A percentile compares a stretch with the other conserved stretches of the same genome.
phyloP scores from a whole-genome alignment of 2,113 vertebrate genomes.

The Platichthys flesus region DNA sequence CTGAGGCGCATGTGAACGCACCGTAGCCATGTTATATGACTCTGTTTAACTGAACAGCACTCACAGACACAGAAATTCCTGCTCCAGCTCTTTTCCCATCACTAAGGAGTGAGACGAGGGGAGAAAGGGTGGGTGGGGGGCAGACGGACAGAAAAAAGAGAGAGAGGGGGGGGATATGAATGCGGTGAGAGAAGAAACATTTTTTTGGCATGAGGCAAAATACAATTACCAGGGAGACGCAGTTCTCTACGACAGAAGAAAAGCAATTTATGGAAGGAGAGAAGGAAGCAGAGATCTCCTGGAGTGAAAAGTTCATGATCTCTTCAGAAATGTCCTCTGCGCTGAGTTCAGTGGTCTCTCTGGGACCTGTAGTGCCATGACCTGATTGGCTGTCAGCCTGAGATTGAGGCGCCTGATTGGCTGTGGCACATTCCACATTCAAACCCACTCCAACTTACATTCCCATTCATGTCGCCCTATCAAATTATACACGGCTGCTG shows the following conservation, averaged over 20 bases:
- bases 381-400: conserved; percentile 78
- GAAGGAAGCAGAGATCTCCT: conserved; percentile 67
- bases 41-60: conserved; percentile 81
- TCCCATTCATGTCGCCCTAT: conserved; percentile 64
- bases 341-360: conserved; percentile 68
- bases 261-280: conserved; percentile 54
- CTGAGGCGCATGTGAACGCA: conserved; percentile 73
- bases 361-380: conserved; percentile 67
- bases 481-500: conserved; percentile 51
- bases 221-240: conserved; percentile 66
- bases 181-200: conserved; percentile 67
- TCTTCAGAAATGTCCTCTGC: conserved; percentile 70
- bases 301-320: conserved; percentile 80
- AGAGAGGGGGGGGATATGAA: conserved; percentile 34
- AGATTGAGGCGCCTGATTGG: conserved; percentile 76
- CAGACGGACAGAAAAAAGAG: conserved; percentile 13
- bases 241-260: conserved; percentile 50
- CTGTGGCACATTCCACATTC: conserved; percentile 72
- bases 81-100: conserved; percentile 71
- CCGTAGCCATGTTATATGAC: conserved; percentile 76
- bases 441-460: conserved; percentile 58
- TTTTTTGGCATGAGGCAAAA: conserved; percentile 76
- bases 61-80: conserved; percentile 74
- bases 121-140: background rate
- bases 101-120: conserved; percentile 32